Base-by-base conservation (phyloP, 2,113 vertebrate genomes). In the Petromus typicus region DNA sequence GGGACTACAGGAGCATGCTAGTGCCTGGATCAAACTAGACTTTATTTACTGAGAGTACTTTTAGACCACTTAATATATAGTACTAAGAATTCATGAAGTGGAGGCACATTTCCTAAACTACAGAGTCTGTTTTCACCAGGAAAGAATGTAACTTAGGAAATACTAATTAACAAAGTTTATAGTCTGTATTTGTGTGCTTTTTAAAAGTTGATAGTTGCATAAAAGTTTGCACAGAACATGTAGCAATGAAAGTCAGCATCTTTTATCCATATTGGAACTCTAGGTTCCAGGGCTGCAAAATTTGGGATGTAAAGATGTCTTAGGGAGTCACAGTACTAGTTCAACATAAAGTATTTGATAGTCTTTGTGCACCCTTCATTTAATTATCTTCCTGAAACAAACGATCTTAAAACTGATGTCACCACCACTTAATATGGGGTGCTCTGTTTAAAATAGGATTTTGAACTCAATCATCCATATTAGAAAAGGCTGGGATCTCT, bases 51-150 rank as follows among this genome's bases (percentile, higher is more conserved):
- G 4, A 89, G 67, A 86, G 40, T 4, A 14, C 92, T 83, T 64
- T 61, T 37, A 18, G 30, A 85, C 94, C 56, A 67, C 64, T 93
- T 83, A 78, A 71, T 37, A 69, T 48, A 92, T 85, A 75, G 86
- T 73, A 63, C 83, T 86, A 43, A 89, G 48, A 93, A 89, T 64
- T 40, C 37, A 69, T 45, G 37, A 63, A 85, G 48, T 73, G 34
- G 27, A 94, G 4, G 12, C 6, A 16, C 34, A 45, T 94, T 95
- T 90, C 17, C 10, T 83, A 94, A 94, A 94, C 66, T 30, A 56
- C 51, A 94, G 30, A 67, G 56, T 45, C 61, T 40, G 20, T 81
- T 59, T 81, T 95, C 13, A 57, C 59, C 32, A 92, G 63, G 40
- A 12, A 51, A 71, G 89, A 93, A 66, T 48, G 54, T 48, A 79